Evolutionary conservation across 2,797 vertebrate species (phyloP).

Genomic region (Borostomias antarcticus): DNA sequence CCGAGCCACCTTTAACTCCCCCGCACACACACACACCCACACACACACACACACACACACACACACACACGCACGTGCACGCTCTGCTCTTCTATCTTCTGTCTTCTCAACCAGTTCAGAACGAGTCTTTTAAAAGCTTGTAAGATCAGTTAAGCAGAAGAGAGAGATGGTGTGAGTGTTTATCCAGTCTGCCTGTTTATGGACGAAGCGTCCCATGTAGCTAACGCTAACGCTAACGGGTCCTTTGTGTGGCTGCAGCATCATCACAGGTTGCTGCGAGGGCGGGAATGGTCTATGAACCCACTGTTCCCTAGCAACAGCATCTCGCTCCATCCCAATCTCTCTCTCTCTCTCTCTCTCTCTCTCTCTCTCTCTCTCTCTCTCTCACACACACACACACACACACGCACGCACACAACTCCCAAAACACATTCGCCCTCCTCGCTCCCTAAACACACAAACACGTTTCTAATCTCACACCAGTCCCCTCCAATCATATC

Average conservation of each 20-base stretch:
- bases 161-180: too few species aligned
- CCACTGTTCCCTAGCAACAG: conserved; percentile 76
- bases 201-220: too few species aligned
- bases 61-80: conserved; percentile 2
- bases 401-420: too few species aligned
- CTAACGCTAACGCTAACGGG: too few species aligned
- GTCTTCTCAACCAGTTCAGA: too few species aligned
- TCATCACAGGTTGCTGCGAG: too few species aligned
- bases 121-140: too few species aligned
- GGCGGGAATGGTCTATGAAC: conserved; percentile 52
- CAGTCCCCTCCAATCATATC: conserved; percentile 51
- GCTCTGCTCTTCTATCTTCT: too few species aligned
- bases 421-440: too few species aligned
- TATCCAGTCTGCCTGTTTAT: not conserved
- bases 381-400: conserved; percentile 47
- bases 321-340: conserved; percentile 56
- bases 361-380: not conserved
- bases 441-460: conserved; percentile 9
- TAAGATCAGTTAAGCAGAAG: not conserved
- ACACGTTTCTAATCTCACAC: conserved; percentile 40
- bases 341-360: conserved; percentile 7
- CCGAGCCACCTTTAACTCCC: not conserved
- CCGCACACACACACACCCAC: too few species aligned
- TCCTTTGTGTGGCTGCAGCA: too few species aligned
- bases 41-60: not conserved